A percentile compares a stretch with the other conserved stretches of the same genome.
Evolutionary conservation across 2,113 vertebrate species (phyloP).

Genomic region (Echinops telfairi): DNA sequence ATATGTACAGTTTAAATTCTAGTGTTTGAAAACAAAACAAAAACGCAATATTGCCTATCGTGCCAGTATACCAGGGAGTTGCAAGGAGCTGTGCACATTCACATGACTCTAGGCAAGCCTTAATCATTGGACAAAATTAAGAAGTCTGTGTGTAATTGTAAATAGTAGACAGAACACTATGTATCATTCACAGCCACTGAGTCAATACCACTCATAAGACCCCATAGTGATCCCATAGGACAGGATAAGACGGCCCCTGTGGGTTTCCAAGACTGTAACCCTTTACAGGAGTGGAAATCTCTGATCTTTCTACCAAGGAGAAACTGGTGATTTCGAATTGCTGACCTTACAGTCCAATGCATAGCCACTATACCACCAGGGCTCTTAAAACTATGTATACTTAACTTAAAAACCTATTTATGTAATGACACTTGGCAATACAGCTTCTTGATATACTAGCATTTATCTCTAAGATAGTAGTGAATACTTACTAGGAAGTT

Average conservation of each 20-base stretch:
- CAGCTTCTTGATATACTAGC: neutral
- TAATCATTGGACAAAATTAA: neutral
- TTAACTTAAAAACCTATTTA: slow-evolving; percentile 31
- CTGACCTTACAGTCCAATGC: too few relatives aligned
- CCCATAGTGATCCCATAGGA: too few relatives aligned
- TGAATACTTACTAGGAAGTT: neutral
- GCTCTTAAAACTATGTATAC: neutral
- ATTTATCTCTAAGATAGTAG: slow-evolving; percentile 30
- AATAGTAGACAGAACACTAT: neutral
- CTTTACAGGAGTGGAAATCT: too few relatives aligned
- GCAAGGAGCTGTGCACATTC: neutral
- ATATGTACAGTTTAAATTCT: neutral
- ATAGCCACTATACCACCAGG: too few relatives aligned
- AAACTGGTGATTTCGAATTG: too few relatives aligned
- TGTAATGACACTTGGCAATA: neutral
- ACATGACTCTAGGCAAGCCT: neutral
- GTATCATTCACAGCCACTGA: too few relatives aligned
- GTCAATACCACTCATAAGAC: too few relatives aligned
- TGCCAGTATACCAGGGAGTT: neutral
- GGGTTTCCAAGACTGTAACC: too few relatives aligned
- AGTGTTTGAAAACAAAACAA: neutral
- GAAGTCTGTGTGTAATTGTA: neutral
- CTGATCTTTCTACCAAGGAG: too few relatives aligned
- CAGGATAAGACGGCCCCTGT: too few relatives aligned
- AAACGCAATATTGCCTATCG: neutral